phyloP scores from a whole-genome alignment of 1,140 invertebrate species.

The Chelonus insularis region DNA sequence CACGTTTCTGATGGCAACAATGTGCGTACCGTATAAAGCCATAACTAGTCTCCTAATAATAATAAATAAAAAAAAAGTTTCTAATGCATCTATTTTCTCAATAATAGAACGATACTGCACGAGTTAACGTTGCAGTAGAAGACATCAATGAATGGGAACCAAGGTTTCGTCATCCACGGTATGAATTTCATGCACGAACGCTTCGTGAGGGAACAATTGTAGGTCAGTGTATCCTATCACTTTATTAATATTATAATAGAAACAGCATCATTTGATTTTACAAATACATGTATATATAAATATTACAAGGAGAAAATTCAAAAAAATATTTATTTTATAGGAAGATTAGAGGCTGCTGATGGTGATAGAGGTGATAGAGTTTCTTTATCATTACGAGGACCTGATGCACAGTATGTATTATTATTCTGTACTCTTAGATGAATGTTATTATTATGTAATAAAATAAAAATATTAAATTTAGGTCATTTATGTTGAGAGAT shows the following conservation, averaged over 20 bases:
- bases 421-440: not conserved
- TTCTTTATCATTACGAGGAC: constrained; percentile 70
- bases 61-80: constrained; percentile 1
- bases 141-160: constrained; percentile 94
- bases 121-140: constrained; percentile 77
- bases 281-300: too few species aligned
- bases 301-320: too few species aligned
- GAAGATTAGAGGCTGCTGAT: constrained; percentile 75
- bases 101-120: constrained; percentile 73
- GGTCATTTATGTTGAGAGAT: constrained; percentile 56
- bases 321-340: constrained; percentile 42
- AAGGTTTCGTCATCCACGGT: constrained; percentile 81
- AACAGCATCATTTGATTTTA: too few species aligned
- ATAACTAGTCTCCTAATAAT: not conserved
- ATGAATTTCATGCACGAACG: constrained; percentile 73
- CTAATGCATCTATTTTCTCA: not conserved
- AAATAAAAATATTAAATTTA: not conserved
- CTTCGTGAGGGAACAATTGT: constrained; percentile 50
- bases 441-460: not conserved
- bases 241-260: too few species aligned
- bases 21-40: constrained; percentile 59
- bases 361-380: constrained; percentile 77
- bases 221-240: constrained; percentile 47
- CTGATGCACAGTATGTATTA: constrained; percentile 68
- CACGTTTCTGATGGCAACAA: constrained; percentile 80